phyloP scores from a whole-genome alignment of 2,888 invertebrate genomes.

The Caenorhabditis angaria region DNA sequence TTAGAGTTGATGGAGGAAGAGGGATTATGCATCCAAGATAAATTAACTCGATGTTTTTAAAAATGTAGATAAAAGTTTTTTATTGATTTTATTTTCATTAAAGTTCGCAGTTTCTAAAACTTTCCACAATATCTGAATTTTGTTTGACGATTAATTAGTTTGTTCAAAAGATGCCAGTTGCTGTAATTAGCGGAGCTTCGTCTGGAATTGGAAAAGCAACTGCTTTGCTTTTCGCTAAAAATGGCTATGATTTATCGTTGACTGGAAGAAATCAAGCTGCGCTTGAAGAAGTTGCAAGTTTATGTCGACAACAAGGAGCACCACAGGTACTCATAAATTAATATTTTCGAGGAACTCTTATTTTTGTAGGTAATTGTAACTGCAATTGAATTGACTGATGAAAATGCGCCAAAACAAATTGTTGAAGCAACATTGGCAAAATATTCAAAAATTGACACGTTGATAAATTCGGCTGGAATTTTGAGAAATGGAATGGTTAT shows the following conservation, averaged over 20 bases:
- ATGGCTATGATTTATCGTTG: constrained; percentile 61
- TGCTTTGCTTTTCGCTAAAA: constrained; percentile 62
- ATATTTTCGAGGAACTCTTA: background rate
- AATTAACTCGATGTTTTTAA: constrained; percentile 9
- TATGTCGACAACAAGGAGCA: constrained; percentile 25
- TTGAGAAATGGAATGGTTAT: constrained; percentile 60
- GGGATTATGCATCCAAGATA: constrained; percentile 68
- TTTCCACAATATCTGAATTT: background rate
- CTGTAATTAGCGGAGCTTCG: constrained; percentile 54
- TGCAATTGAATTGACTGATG: constrained; percentile 73
- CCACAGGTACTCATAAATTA: constrained; percentile 5
- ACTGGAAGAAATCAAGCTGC: constrained; percentile 63
- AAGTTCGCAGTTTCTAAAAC: background rate
- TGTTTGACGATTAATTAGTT: too few species aligned
- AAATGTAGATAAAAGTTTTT: background rate
- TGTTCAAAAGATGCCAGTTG: constrained; percentile 38
- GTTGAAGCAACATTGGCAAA: constrained; percentile 56
- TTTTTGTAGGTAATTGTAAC: constrained; percentile 70
- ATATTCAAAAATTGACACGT: constrained; percentile 63
- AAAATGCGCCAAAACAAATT: constrained; percentile 54
- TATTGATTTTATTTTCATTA: background rate
- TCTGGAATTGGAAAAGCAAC: constrained; percentile 67
- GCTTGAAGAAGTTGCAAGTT: constrained; percentile 49
- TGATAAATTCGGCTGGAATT: constrained; percentile 70
- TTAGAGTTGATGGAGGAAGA: constrained; percentile 91